Evolutionary conservation across 2,113 vertebrate genomes (phyloP).

Genomic region (Gallinago undulata): DNA sequence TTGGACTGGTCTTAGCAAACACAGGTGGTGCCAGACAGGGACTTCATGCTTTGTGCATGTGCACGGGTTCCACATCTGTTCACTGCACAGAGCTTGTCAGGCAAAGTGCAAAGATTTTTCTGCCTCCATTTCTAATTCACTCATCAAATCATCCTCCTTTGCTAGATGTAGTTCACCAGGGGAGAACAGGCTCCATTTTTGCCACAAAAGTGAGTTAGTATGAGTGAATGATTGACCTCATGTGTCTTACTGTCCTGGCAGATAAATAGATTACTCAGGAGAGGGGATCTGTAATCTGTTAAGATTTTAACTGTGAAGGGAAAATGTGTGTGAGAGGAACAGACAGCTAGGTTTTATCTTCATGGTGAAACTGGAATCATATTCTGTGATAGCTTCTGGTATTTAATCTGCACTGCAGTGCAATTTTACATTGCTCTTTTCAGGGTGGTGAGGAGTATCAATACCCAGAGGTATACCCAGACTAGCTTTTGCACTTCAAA

Average conservation of each 20-base stretch:
- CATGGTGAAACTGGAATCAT: background rate
- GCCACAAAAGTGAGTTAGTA: background rate
- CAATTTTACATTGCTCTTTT: background rate
- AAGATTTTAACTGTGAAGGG: background rate
- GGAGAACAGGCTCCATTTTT: background rate
- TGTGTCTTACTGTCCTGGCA: background rate
- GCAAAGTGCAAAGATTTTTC: background rate
- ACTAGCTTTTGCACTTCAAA: background rate
- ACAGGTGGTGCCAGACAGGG: background rate
- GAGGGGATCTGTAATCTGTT: background rate
- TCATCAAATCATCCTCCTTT: background rate
- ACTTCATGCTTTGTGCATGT: background rate
- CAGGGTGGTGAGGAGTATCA: background rate
- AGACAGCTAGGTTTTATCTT: background rate
- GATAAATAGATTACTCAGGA: slow-evolving; percentile 12
- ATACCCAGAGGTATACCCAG: background rate
- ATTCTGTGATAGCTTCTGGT: background rate
- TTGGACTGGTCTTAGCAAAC: slow-evolving; percentile 19
- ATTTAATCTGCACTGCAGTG: background rate
- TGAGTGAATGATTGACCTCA: slow-evolving; percentile 23
- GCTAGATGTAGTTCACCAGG: background rate
- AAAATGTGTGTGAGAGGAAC: background rate
- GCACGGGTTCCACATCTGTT: background rate
- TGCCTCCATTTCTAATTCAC: background rate
- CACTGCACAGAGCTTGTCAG: background rate